Evolutionary conservation across 2,888 invertebrate species (phyloP).

Genomic region (Zygaena filipendulae): DNA sequence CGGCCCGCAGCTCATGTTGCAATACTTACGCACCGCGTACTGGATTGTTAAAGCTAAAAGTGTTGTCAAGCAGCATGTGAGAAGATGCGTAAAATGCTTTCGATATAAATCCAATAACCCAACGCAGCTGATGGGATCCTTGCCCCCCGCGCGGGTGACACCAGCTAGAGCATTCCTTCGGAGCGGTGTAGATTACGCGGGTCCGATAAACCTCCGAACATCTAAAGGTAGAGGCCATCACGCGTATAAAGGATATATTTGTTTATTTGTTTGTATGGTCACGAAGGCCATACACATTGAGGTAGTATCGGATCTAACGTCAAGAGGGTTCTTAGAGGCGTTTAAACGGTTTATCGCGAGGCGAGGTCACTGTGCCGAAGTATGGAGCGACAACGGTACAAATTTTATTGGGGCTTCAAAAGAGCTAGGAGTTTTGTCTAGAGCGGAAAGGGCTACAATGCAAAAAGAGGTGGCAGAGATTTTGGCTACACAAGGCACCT

Average conservation of each 20-base stretch:
- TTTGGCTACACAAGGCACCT: conserved; percentile 8
- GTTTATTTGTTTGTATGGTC: conserved; percentile 14
- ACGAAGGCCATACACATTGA: conserved; percentile 16
- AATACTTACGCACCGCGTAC: conserved; percentile 17
- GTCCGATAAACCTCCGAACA: conserved; percentile 2
- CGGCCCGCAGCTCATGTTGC: conserved; percentile 17
- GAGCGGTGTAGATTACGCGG: conserved; percentile 8
- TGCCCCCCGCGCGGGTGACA: conserved; percentile 2
- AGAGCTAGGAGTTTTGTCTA: conserved; percentile 9
- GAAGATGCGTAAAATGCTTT: conserved; percentile 18
- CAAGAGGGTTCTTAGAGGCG: conserved; percentile 15
- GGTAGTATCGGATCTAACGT: conserved; percentile 12
- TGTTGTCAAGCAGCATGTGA: conserved; percentile 11
- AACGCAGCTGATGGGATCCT: conserved; percentile 7
- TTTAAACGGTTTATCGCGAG: conserved; percentile 17
- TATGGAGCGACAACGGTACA: conserved; percentile 20
- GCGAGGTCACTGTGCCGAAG: conserved; percentile 15
- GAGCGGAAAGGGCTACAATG: neutral
- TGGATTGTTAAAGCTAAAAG: conserved; percentile 18
- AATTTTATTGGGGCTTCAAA: conserved; percentile 16
- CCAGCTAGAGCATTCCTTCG: conserved; percentile 3
- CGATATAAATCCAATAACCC: too few species aligned
- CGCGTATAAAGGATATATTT: conserved; percentile 12
- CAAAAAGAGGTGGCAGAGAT: conserved; percentile 14
- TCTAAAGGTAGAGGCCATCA: conserved; percentile 6